phyloP scores from a whole-genome alignment of 2,888 invertebrate genomes.

The Drosophila robusta region DNA sequence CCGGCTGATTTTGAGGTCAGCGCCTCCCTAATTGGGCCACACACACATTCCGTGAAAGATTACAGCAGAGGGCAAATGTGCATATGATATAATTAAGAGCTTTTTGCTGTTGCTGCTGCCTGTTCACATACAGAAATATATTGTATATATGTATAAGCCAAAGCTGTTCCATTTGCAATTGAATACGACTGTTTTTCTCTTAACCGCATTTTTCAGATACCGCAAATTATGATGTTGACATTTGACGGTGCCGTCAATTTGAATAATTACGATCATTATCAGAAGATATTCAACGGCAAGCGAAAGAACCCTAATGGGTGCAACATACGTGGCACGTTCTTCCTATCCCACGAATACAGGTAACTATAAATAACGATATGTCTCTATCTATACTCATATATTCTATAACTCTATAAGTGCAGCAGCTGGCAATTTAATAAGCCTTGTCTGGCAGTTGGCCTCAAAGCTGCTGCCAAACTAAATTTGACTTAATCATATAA shows the following conservation, averaged over 20 bases:
- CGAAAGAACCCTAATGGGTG: conserved; percentile 96
- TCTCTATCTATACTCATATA: not conserved
- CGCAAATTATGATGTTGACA: conserved; percentile 96
- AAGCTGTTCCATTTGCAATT: not conserved
- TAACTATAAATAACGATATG: conserved; percentile 72
- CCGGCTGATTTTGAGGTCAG: conserved; percentile 67
- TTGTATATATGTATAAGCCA: not conserved
- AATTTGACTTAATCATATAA: conserved; percentile 45
- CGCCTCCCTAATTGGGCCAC: conserved; percentile 63
- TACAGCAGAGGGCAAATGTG: conserved; percentile 20
- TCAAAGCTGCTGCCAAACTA: conserved; percentile 26
- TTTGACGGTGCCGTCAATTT: conserved; percentile 97
- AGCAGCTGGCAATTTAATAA: conserved; percentile 29
- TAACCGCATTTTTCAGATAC: conserved; percentile 88
- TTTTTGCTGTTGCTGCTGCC: conserved; percentile 2
- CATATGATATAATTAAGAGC: conserved; percentile 49
- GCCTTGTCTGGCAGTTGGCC: conserved; percentile 30
- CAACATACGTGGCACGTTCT: conserved; percentile 95
- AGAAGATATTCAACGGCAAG: conserved; percentile 92
- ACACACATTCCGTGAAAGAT: conserved; percentile 8
- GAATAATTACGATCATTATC: conserved; percentile 95
- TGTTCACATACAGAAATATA: not conserved
- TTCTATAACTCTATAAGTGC: not conserved
- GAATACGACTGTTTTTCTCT: conserved; percentile 26
- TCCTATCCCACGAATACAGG: conserved; percentile 94